Evolutionary conservation across 2,888 invertebrate genomes (phyloP).

Genomic region (Zygaena filipendulae): DNA sequence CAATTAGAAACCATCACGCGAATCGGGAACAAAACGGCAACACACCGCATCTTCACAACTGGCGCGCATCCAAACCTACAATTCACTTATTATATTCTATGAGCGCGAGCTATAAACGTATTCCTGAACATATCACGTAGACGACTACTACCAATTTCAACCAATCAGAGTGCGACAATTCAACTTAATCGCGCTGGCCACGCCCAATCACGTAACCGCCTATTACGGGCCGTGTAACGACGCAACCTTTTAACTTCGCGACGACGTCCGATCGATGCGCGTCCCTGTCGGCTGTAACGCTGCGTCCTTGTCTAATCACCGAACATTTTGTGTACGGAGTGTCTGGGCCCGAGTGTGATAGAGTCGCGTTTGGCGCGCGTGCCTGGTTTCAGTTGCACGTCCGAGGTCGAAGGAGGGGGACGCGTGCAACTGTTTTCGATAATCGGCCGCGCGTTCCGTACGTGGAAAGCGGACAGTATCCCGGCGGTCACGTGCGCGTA

Average conservation of each 20-base stretch:
- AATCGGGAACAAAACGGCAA: slow-evolving; percentile 49
- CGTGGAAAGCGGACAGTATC: slow-evolving; percentile 66
- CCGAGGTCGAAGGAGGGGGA: slow-evolving; percentile 62
- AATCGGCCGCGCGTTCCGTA: slow-evolving; percentile 67
- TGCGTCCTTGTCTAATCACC: slow-evolving; percentile 39
- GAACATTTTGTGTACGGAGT: slow-evolving; percentile 34
- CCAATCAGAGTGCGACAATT: slow-evolving; percentile 67
- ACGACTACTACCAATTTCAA: slow-evolving; percentile 64
- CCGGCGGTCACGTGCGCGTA: slow-evolving; percentile 65
- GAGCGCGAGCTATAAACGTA: slow-evolving; percentile 64
- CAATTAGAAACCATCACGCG: slow-evolving; percentile 56
- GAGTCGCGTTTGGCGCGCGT: slow-evolving; percentile 66
- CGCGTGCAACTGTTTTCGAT: slow-evolving; percentile 67
- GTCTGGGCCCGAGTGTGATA: slow-evolving; percentile 56
- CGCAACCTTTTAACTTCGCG: slow-evolving; percentile 64
- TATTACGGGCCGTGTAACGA: slow-evolving; percentile 67
- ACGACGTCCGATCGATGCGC: slow-evolving; percentile 53
- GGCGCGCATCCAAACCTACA: slow-evolving; percentile 58
- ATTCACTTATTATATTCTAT: slow-evolving; percentile 67
- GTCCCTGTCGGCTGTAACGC: slow-evolving; percentile 32
- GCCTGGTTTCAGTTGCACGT: slow-evolving; percentile 65
- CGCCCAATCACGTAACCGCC: slow-evolving; percentile 70
- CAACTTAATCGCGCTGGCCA: slow-evolving; percentile 65
- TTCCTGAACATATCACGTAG: slow-evolving; percentile 68
- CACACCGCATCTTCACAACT: slow-evolving; percentile 43